Evolutionary conservation across 1,140 invertebrate species (phyloP), one percentile per base, ranked within the genome.

Genomic region (Achatina immaculata): DNA sequence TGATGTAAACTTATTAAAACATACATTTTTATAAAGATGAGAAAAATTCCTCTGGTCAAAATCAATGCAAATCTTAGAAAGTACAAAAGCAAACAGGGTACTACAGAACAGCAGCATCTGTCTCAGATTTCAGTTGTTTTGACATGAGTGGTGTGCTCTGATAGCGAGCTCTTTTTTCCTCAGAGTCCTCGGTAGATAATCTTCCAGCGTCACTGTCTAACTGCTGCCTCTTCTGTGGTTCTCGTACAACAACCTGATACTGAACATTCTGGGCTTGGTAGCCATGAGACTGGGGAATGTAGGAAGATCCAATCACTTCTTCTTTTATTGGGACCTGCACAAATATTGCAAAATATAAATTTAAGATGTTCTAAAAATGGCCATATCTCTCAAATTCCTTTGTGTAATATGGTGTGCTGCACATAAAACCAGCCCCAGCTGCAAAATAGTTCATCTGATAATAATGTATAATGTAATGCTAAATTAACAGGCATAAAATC

Each of bases 211-310:
- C 68, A 28, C n/a, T 21, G 24, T 69, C 72, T 24, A 34, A 16
- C 21, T 19, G 36, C 42, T 34, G 40, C 11, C 72, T 45, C 72
- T 74, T 74, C 24, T 51, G 11, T 45, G 72, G 72, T 19, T 74
- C 72, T 31, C 45, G 72, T 55, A 74, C 45, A 45, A 74, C 72
- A 34, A 74, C 72, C 4, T 38, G 42, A 43, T 74, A 74, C 45
- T 74, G 72, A 43, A 55, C 42, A 34, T 36, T 74, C 24, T 1
- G 43, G 21, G 42, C 2, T n/a, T 40, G 42, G 9, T 3, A 69
- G 36, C n/a, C 21, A 1, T 40, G 68, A 40, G 36, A 2, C 21
- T 69, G 42, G 36, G 36, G 9, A 24, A 24, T 11, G 48, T 14
- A 14, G 4, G 36, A n/a, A 40, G 14, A 7, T 43, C 40, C 40